Conservation (phyloP, 2,888 invertebrate genomes). For the Xestia ashworthii region DNA sequence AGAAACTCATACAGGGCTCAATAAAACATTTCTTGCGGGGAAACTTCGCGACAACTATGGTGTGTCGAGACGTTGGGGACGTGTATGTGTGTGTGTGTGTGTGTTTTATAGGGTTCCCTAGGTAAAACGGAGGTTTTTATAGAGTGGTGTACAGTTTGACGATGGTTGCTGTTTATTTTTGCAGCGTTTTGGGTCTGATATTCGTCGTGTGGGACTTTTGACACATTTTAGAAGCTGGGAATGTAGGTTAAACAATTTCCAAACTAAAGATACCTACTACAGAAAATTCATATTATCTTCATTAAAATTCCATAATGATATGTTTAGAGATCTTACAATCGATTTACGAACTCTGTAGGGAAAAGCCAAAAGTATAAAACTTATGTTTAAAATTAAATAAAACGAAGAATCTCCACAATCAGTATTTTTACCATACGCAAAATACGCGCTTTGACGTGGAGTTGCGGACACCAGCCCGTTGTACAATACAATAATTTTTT, state of each 20-base stretch:
- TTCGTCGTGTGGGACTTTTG: background rate
- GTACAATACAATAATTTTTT: background rate
- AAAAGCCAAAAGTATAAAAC: background rate
- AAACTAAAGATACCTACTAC: background rate
- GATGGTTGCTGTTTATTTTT: constrained; percentile 24
- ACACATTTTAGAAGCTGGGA: background rate
- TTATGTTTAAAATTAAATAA: background rate
- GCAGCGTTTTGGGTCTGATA: background rate
- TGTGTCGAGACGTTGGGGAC: constrained; percentile 53
- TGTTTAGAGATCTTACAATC: background rate
- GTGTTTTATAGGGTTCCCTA: constrained; percentile 40
- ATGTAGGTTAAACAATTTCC: background rate
- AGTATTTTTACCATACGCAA: too few species aligned
- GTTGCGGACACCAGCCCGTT: too few species aligned
- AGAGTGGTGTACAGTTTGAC: background rate
- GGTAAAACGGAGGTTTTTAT: constrained; percentile 18
- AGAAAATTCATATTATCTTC: background rate
- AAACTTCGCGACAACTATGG: constrained; percentile 65
- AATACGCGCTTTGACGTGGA: too few species aligned
- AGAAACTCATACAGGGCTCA: constrained; percentile 50
- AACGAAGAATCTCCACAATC: background rate
- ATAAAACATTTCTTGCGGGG: constrained; percentile 65
- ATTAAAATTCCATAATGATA: background rate
- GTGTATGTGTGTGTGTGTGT: constrained; percentile 17
- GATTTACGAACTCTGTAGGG: background rate